Conservation (phyloP, 2,888 invertebrate genomes). For the Plebejus anna region DNA sequence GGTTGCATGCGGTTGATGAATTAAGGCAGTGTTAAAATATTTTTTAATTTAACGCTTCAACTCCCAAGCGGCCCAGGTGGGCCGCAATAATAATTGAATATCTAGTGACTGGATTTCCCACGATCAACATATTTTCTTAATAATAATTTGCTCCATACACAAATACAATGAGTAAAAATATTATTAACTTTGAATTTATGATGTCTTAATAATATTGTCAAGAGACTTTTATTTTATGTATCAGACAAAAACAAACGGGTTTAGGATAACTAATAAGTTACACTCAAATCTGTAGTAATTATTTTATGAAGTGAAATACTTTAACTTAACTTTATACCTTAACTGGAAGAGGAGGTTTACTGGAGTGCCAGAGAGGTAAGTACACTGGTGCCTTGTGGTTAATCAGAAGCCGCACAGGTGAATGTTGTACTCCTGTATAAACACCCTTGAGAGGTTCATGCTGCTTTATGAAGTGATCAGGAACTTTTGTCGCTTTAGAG, state of each 20-base stretch:
- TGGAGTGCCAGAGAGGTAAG: conserved; percentile 74
- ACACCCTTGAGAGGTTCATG: conserved; percentile 74
- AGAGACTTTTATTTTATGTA: not conserved
- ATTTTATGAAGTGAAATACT: not conserved
- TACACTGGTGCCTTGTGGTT: conserved; percentile 79
- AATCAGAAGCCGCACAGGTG: conserved; percentile 70
- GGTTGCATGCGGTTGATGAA: too few species aligned
- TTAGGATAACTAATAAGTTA: not conserved
- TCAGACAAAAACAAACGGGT: not conserved
- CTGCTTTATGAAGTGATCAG: conserved; percentile 75
- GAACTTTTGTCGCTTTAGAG: conserved; percentile 78
- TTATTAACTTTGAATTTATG: not conserved
- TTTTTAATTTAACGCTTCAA: too few species aligned
- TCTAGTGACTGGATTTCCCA: too few species aligned
- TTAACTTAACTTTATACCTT: conserved; percentile 53
- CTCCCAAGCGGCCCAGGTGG: too few species aligned
- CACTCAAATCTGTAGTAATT: not conserved
- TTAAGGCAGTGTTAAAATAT: too few species aligned
- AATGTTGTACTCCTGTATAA: conserved; percentile 75
- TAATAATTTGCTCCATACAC: too few species aligned
- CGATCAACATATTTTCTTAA: too few species aligned
- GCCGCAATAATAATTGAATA: too few species aligned
- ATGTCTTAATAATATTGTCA: not conserved
- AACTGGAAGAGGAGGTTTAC: conserved; percentile 73
- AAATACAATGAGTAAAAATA: too few species aligned